Conservation (phyloP, 2,797 vertebrate genomes). For the Microcaecilia unicolor region DNA sequence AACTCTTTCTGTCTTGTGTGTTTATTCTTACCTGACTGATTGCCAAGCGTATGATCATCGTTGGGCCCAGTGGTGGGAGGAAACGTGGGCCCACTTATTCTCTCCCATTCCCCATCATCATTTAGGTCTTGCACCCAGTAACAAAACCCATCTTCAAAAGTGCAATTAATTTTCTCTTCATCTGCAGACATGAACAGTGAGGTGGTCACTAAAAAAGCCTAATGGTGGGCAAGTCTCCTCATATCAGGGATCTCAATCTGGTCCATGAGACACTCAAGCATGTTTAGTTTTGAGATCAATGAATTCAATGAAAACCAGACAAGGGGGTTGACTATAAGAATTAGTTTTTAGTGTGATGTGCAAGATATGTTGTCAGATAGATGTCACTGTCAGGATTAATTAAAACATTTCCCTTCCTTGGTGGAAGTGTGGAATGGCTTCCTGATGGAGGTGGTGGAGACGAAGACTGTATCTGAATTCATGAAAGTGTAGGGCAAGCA, state of each 20-base stretch:
- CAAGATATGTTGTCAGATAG: no score
- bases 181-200: constrained; percentile 32
- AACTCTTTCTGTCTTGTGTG: no score
- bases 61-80: constrained; percentile 66
- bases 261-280: background rate
- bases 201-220: no score
- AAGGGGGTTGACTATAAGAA: no score
- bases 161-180: constrained; percentile 64
- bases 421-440: no score
- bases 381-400: no score
- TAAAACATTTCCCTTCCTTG: no score
- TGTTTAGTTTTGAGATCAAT: background rate
- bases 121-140: constrained; percentile 72
- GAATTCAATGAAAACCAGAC: no score
- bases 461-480: no score
- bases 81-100: constrained; percentile 41
- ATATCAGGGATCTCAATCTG: constrained; percentile 27
- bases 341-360: no score
- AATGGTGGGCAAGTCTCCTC: constrained; percentile 15
- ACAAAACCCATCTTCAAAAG: constrained; percentile 77
- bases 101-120: constrained; percentile 64
- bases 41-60: constrained; percentile 76
- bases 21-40: constrained; percentile 62
- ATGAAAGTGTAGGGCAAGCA: no score
- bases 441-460: no score